Conservation (phyloP, 2,797 vertebrate species). For the Periophthalmus magnuspinnatus region DNA sequence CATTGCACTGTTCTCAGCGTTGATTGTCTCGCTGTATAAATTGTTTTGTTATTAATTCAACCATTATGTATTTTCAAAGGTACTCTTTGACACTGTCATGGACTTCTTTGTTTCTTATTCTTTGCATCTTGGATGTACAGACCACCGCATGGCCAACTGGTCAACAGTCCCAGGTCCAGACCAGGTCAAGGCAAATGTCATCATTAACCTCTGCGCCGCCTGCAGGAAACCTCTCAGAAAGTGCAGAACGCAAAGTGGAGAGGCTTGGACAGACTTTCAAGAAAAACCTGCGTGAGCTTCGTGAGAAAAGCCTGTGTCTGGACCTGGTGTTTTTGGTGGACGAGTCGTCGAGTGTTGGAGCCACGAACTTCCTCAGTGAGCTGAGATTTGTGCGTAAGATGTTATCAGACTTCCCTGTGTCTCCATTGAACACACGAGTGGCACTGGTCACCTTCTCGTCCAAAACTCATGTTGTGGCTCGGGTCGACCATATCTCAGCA, state of each 20-base stretch:
- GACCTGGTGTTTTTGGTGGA: slow-evolving; percentile 97
- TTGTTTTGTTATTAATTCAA: slow-evolving; percentile 29
- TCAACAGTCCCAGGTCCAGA: slow-evolving; percentile 48
- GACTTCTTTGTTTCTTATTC: slow-evolving; percentile 58
- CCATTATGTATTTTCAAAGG: slow-evolving; percentile 57
- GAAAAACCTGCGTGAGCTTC: slow-evolving; percentile 86
- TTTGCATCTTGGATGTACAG: slow-evolving; percentile 61
- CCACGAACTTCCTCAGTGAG: slow-evolving; percentile 91
- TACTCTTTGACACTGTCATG: slow-evolving; percentile 41
- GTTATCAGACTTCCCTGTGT: slow-evolving; percentile 95
- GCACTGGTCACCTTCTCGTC: slow-evolving; percentile 95
- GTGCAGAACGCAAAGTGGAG: slow-evolving; percentile 86
- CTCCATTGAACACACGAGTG: slow-evolving; percentile 89
- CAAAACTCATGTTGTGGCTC: slow-evolving; percentile 90
- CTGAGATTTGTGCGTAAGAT: slow-evolving; percentile 94
- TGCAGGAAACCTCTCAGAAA: slow-evolving; percentile 73
- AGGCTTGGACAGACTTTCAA: slow-evolving; percentile 90
- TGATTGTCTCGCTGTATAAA: slow-evolving; percentile 22
- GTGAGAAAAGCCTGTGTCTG: slow-evolving; percentile 84
- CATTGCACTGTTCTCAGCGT: slow-evolving; percentile 11
- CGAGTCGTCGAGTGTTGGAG: slow-evolving; percentile 95
- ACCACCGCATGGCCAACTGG: slow-evolving; percentile 47
- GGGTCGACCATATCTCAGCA: slow-evolving; percentile 92
- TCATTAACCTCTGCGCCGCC: slow-evolving; percentile 26
- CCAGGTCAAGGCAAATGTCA: slow-evolving; percentile 57